Evolutionary conservation across 2,888 invertebrate genomes (phyloP), one percentile per base, ranked within the genome.

Genomic region (Carabus problematicus): DNA sequence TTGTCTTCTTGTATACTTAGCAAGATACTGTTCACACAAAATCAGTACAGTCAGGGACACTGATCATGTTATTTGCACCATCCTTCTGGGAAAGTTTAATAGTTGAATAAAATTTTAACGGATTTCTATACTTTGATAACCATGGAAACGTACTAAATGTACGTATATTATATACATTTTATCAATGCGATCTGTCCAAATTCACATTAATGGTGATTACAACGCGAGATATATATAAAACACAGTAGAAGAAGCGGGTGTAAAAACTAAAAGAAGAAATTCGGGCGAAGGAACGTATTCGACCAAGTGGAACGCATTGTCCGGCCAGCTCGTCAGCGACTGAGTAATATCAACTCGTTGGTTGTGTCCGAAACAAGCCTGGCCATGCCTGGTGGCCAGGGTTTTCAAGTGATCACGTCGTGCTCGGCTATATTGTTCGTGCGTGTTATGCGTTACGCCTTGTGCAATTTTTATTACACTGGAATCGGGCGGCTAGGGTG

Each of bases 381-480:
- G 47, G 45, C 61, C 9, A 29, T 19, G 49, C 61, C 12, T 19
- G 56, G 3, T 2, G 29, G 3, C 29, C 3, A 29, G 29, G 29
- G 29, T 29, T 29, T 29, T 3, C 3, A 29, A 52, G 16, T 64
- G 64, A 64, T 64, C 64, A 64, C 64, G 55, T 64, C 55, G 43
- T 12, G 56, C 55, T 14, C 45, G 64, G 55, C 56, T 64, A 64
- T 55, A 55, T 56, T 56, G 54, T n/a, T 29, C 18, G 64, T 63
- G 63, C 54, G 63, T 63, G 63, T 45, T 49, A 18, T 54, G 43
- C 42, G 42, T 54, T 64, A 54, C 55, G 56, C 16, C 56, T 56
- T 64, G 18, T 45, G 56, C 64, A 64, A 64, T 64, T 64, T 64
- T 64, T 64, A 64, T 64, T 64, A 54, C 19, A 19, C 64, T 19